Percentiles rank a stretch among this genome's conserved stretches.
phyloP scores from a whole-genome alignment of 2,113 vertebrate species.

The Thymallus thymallus region DNA sequence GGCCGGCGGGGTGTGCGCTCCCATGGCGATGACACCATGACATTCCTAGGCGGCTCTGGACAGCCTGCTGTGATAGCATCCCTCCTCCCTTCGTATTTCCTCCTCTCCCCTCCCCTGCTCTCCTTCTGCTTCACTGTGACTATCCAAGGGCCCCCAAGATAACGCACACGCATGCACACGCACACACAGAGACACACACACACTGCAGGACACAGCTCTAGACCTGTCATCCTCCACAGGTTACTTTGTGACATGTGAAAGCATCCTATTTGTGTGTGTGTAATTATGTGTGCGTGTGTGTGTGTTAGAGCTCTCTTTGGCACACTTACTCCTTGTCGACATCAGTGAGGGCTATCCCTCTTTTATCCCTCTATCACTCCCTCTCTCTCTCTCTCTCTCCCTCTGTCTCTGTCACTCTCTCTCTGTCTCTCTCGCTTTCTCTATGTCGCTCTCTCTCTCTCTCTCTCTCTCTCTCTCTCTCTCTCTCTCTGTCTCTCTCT shows the following conservation, averaged over 20 bases:
- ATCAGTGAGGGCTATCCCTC: no score
- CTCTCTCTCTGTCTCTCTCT: no score
- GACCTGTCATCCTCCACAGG: not conserved
- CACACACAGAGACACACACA: no score
- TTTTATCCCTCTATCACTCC: no score
- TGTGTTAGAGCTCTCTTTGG: no score
- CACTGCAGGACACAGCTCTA: no score
- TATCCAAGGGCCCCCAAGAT: no score
- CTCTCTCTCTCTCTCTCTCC: not conserved
- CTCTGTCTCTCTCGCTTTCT: not conserved
- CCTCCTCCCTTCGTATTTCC: not conserved
- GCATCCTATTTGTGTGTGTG: not conserved
- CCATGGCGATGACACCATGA: constrained; percentile 75
- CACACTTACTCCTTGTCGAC: no score
- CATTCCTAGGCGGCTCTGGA: constrained; percentile 68
- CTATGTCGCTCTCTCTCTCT: constrained; percentile 7
- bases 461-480: not conserved
- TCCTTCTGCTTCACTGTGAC: not conserved
- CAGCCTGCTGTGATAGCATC: constrained; percentile 39
- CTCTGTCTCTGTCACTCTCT: not conserved
- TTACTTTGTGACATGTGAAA: not conserved
- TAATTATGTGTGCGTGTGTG: no score
- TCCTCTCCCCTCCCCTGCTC: not conserved
- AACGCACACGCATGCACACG: no score
- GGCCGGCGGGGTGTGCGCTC: constrained; percentile 54